Conservation (phyloP, 1,140 invertebrate species). For the Mylabris phalerata region DNA sequence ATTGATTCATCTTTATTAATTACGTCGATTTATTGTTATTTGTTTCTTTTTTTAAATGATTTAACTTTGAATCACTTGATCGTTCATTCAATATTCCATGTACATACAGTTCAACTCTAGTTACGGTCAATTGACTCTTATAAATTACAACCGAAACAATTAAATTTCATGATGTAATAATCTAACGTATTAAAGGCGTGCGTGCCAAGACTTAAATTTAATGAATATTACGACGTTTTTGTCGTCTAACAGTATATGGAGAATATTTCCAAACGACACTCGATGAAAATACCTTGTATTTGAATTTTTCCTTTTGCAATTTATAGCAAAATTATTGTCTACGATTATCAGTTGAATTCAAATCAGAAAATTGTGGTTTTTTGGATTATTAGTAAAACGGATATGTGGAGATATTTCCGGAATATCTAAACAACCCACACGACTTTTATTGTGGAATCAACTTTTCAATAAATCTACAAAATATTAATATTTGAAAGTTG, state of each 20-base stretch:
- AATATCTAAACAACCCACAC: not conserved
- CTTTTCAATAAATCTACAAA: not conserved
- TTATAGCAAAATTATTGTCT: too few relatives aligned
- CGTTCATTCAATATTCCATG: not conserved
- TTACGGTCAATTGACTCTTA: slow-evolving; percentile 11
- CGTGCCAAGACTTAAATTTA: too few relatives aligned
- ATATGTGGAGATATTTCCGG: not conserved
- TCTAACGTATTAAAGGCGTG: not conserved
- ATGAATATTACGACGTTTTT: too few relatives aligned
- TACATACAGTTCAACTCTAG: too few relatives aligned
- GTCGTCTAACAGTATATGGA: too few relatives aligned
- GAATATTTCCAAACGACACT: not conserved
- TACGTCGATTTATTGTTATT: slow-evolving; percentile 3
- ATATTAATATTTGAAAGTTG: not conserved
- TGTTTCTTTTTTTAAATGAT: slow-evolving; percentile 6
- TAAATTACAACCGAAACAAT: slow-evolving; percentile 11
- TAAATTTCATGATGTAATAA: slow-evolving; percentile 12
- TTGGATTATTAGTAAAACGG: too few relatives aligned
- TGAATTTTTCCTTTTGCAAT: too few relatives aligned
- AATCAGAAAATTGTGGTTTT: not conserved
- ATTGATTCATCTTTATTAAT: not conserved
- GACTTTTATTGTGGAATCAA: not conserved
- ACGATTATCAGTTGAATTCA: not conserved
- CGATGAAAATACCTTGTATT: too few relatives aligned
- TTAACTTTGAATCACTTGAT: not conserved